These are phyloP conservation scores for Formicarius rufipectus DNA, from an alignment of 2,113 vertebrate species.

Conservation along the genomic window DNA sequence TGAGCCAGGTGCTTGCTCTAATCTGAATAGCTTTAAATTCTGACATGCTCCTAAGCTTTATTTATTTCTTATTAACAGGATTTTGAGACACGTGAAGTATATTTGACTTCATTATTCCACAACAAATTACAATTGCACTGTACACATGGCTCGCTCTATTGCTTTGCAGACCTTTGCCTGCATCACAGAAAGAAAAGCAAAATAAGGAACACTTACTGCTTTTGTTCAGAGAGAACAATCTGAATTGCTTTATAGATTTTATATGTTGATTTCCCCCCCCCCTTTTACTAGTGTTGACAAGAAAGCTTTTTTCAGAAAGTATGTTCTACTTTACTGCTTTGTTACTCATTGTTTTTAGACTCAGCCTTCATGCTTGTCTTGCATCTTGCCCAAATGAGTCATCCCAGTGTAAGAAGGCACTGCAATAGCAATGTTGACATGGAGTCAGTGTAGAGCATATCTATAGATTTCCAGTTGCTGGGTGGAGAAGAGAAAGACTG, in stretches of 20 bases:
- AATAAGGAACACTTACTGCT: background rate
- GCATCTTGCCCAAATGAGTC: background rate
- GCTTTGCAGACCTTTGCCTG: background rate
- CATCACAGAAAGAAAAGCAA: background rate
- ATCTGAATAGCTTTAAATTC: background rate
- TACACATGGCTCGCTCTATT: background rate
- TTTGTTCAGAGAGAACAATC: background rate
- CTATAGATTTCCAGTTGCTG: background rate
- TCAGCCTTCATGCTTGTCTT: background rate
- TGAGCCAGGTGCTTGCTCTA: background rate
- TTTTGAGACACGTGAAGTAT: background rate
- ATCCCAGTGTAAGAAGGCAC: background rate
- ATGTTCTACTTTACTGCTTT: background rate
- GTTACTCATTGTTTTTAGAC: background rate
- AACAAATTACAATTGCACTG: background rate
- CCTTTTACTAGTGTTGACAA: background rate
- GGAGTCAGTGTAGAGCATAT: background rate
- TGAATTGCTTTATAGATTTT: background rate
- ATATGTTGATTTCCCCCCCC: rapidly evolving
- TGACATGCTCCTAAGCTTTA: background rate
- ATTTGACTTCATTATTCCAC: background rate
- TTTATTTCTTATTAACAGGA: background rate
- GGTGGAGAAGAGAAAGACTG: background rate
- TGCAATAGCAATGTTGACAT: background rate
- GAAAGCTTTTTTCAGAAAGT: background rate